phyloP scores from a whole-genome alignment of 2,797 vertebrate species.

The Sebastes itinus region DNA sequence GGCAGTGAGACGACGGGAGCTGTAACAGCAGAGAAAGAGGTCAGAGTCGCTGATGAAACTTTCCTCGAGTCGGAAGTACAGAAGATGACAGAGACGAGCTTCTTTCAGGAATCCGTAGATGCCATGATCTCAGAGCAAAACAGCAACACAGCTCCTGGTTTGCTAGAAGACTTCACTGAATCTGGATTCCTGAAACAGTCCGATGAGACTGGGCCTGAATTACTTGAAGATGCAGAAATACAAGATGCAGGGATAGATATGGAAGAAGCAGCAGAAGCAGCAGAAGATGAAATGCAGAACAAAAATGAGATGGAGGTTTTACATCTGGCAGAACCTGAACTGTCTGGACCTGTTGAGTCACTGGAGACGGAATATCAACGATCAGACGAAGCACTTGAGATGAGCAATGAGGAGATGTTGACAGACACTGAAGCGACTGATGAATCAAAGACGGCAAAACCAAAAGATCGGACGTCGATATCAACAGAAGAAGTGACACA shows the following conservation, averaged over 20 bases:
- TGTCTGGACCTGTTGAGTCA: neutral
- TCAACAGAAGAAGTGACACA: neutral
- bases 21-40: neutral
- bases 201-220: neutral
- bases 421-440: neutral
- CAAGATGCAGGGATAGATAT: neutral
- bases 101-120: neutral
- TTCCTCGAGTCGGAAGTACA: neutral
- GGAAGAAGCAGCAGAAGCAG: constrained; percentile 1
- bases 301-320: neutral
- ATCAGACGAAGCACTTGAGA: neutral
- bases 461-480: neutral
- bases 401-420: neutral
- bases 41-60: constrained; percentile 1
- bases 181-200: neutral
- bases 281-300: neutral
- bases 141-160: neutral
- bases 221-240: constrained; percentile 12
- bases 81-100: neutral
- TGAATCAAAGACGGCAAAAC: neutral
- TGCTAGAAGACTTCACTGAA: constrained; percentile 4
- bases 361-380: constrained; percentile 2
- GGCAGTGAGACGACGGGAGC: neutral
- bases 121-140: neutral
- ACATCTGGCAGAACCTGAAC: neutral